These are phyloP conservation scores for Drosophila baimaii DNA, from an alignment of 1,140 invertebrate species.

Conservation along the genomic window DNA sequence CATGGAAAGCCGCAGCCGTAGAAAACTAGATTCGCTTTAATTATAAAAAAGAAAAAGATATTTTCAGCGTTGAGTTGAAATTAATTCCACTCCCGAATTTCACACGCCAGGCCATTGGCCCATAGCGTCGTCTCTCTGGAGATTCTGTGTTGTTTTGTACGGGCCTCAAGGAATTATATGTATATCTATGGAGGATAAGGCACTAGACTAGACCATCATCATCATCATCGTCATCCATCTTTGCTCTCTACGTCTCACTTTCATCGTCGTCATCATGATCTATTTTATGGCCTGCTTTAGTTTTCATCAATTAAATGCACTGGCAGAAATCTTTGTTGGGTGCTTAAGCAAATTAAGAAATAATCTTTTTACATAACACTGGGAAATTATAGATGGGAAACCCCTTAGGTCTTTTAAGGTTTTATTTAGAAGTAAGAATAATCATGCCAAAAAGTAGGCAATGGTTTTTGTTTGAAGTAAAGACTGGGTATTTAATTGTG, in stretches of 20 bases:
- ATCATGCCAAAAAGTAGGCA: too few relatives aligned
- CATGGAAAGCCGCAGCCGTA: slow-evolving; percentile 1
- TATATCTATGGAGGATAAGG: not conserved
- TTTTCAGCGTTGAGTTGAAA: not conserved
- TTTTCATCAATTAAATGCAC: slow-evolving; percentile 21
- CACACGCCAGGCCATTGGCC: slow-evolving; percentile 32
- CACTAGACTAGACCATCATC: not conserved
- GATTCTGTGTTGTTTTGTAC: not conserved
- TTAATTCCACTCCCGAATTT: slow-evolving; percentile 28
- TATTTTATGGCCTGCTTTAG: slow-evolving; percentile 24
- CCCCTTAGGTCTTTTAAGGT: too few relatives aligned
- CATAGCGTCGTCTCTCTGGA: not conserved
- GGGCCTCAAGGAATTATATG: not conserved
- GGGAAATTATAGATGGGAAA: not conserved
- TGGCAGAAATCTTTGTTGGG: not conserved
- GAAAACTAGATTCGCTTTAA: slow-evolving; percentile 39
- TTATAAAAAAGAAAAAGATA: slow-evolving; percentile 1
- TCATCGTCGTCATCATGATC: not conserved
- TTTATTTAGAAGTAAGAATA: too few relatives aligned
- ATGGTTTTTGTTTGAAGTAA: too few relatives aligned
- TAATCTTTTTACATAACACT: not conserved
- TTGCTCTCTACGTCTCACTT: not conserved
- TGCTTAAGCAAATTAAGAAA: too few relatives aligned
- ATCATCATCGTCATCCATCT: not conserved
- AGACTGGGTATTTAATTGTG: too few relatives aligned